Evolutionary conservation across 1,140 invertebrate species (phyloP), one percentile per base, ranked within the genome.

Genomic region (Drosophila tropicalis): DNA sequence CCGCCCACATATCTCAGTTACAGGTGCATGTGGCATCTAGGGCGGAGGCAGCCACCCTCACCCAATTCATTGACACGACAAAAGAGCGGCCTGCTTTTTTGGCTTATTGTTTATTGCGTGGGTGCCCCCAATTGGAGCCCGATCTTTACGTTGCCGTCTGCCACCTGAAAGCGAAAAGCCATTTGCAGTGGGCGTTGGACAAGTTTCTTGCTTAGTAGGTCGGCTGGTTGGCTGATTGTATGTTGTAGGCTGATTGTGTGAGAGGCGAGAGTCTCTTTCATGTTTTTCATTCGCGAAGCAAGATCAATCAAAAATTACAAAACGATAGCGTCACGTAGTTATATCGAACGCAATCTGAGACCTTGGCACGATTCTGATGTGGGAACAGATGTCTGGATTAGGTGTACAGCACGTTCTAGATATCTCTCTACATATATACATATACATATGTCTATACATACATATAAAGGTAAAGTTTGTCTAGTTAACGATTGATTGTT

Each of bases 281-380:
- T 39, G 67, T 71, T 68, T 61, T 51, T 9, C 10, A 36, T 80
- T 68, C 40, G 73, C 62, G 56, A 51, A 64, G 74, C 74, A 77
- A 76, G 55, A 64, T 73, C 74, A 77, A 76, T 77, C 73, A 77
- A 77, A 51, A 76, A 77, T 77, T 75, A 67, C 55, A 70, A 68
- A 67, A 75, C 72, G 83, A 86, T 86, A 83, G 81, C 76, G 67
- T 82, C 83, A 87, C 83, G 80, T 87, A 89, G 79, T 83, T 89
- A 83, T 69, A 67, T 55, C 56, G 84, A 89, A 89, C 51, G 79
- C 67, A 87, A 87, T 87, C 76, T 71, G 76, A 87, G 83, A 87
- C 83, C 83, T 87, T 87, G 83, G 84, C 83, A 89, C 83, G 83
- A 87, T 87, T 87, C 83, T 78, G 70, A 67, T 75, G 82, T 77